Evolutionary conservation across 2,797 vertebrate species (phyloP).

Genomic region (Arctocebus calabarensis): DNA sequence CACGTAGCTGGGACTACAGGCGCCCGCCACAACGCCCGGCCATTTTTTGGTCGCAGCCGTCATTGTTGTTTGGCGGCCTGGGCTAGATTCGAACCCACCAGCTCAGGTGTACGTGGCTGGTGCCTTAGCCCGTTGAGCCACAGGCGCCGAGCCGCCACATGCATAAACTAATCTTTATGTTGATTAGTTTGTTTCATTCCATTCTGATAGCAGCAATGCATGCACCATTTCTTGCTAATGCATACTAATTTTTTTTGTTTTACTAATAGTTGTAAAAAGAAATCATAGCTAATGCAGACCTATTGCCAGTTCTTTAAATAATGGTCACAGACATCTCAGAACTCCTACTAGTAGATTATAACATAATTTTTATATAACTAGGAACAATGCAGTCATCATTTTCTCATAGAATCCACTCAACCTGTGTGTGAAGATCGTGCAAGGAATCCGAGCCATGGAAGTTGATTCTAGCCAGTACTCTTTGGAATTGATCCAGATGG

Average conservation of each 20-base stretch:
- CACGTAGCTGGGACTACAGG: too few relatives aligned
- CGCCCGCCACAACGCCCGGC: too few relatives aligned
- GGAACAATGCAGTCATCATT: constrained; percentile 52
- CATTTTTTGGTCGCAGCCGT: too few relatives aligned
- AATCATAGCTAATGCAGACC: not conserved
- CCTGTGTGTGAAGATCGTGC: constrained; percentile 99
- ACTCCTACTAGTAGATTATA: not conserved
- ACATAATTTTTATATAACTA: constrained; percentile 54
- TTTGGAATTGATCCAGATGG: constrained; percentile 93
- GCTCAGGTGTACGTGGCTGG: too few relatives aligned
- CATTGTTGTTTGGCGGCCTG: too few relatives aligned
- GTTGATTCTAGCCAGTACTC: constrained; percentile 94
- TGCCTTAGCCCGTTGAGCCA: too few relatives aligned
- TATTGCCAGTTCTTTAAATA: constrained; percentile 37
- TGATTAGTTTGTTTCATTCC: not conserved
- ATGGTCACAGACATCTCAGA: not conserved
- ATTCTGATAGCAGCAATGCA: not conserved
- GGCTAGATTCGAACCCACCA: too few relatives aligned
- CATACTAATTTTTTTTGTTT: not conserved
- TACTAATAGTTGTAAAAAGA: not conserved
- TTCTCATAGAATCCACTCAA: constrained; percentile 95
- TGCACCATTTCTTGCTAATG: not conserved
- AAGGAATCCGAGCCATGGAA: constrained; percentile 98
- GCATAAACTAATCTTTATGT: not conserved
- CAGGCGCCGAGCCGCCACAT: too few relatives aligned